Evolutionary conservation across 2,888 invertebrate genomes (phyloP), one percentile per base, ranked within the genome.

Genomic region (Cerastis rubricosa): DNA sequence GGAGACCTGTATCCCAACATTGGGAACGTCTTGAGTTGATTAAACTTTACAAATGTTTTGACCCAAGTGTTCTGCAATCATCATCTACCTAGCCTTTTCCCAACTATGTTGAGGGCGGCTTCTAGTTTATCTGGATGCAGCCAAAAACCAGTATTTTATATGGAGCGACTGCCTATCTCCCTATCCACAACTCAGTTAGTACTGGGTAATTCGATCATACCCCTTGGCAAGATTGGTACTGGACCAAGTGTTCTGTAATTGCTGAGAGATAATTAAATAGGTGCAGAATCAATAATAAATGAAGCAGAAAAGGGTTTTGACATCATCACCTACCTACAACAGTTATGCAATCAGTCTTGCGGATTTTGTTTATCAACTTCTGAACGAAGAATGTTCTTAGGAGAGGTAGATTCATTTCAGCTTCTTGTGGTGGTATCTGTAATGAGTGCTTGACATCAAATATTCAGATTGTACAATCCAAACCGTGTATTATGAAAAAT

Each of bases 331-430:
- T 83, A 95, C 95, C 95, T 78, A 95, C 89, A 7, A 95, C 82
- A 68, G 93, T 93, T 63, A 96, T 88, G 77, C 91, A 93, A 69
- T 95, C 94, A 2, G 85, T 82, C 74, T 92, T 94, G 6, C 89
- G 82, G 25, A 95, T 89, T 65, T 87, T 91, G 61, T 93, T 95
- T 0, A 91, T 86, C 29, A 96, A 79, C 17, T 92, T 92, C 25
- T 87, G 87, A 0, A 93, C 67, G 7, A 94, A 88, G 65, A 84
- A 91, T 0, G 84, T 78, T 80, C 87, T 93, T 11, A 93, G 83
- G 5, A 92, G 59, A 14, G 87, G 87, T 22, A 90, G 74, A 76
- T 92, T 89, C 4, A 88, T 76, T 14, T 87, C 86, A 35, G 78
- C 83, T 69, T 93, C 92, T 57, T 86, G 84, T n/a, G 84, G 74